A percentile compares a stretch with the other conserved stretches of the same genome.
Evolutionary conservation across 2,113 vertebrate genomes (phyloP).

Genomic region (Dipodomys ordii): DNA sequence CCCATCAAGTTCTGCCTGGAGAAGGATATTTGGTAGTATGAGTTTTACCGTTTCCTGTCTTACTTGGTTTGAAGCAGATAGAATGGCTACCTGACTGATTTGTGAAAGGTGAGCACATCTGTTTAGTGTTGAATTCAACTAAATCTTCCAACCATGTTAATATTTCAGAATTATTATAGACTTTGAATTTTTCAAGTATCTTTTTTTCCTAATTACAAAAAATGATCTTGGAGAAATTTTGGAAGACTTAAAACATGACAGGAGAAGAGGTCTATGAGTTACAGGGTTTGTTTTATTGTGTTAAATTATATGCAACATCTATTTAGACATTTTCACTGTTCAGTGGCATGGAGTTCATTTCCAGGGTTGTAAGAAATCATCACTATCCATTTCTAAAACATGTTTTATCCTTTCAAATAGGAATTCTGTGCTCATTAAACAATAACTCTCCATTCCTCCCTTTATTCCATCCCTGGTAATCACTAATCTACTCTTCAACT

Average conservation of each 20-base stretch:
- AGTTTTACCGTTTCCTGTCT: neutral
- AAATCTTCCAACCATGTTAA: slow-evolving; percentile 42
- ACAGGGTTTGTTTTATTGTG: slow-evolving; percentile 26
- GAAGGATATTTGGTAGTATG: neutral
- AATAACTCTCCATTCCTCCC: neutral
- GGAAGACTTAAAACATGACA: slow-evolving; percentile 41
- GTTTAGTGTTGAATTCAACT: slow-evolving; percentile 13
- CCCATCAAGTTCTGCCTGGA: neutral
- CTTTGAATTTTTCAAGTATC: neutral
- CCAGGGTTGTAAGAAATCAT: neutral
- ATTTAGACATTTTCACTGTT: neutral
- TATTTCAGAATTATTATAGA: slow-evolving; percentile 36
- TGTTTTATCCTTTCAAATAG: slow-evolving; percentile 55
- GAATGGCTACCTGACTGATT: neutral
- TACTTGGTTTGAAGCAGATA: slow-evolving; percentile 41
- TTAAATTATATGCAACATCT: slow-evolving; percentile 34
- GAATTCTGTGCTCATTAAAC: slow-evolving; percentile 22
- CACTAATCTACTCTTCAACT: neutral
- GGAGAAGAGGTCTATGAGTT: neutral
- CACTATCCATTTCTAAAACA: slow-evolving; percentile 32
- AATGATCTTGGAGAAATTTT: slow-evolving; percentile 40
- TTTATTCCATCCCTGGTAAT: neutral
- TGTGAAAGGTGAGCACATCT: slow-evolving; percentile 34
- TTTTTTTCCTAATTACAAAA: slow-evolving; percentile 40
- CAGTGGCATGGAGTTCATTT: slow-evolving; percentile 12